Base-by-base conservation (phyloP, 2,797 vertebrate species). In the Dermochelys coriacea region DNA sequence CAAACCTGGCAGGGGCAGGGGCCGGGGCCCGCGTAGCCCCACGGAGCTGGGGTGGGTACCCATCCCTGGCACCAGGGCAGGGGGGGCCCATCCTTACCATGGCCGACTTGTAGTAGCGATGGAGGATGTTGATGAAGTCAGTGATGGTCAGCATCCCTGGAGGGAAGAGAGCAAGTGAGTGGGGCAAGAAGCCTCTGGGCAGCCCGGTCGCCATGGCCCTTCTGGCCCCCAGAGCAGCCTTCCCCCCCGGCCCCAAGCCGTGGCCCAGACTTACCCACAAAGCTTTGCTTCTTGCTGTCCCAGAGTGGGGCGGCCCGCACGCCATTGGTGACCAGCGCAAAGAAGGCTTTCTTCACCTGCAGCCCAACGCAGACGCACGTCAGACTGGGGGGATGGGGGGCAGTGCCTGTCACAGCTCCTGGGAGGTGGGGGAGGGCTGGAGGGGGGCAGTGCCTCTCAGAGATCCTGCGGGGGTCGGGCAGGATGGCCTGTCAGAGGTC, bases 121-220 rank as follows among this genome's bases (percentile, higher is more conserved):
- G 99, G 83, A 99, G 98, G 95, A 99, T 99, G 97, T 99, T 99
- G 97, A 99, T 99, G 97, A 99, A 99, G 98, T 99, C 99, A 41
- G 99, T 99, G 98, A 99, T 99, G 93, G 99, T 99, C 94, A 99
- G 98, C 99, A 99, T 99, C 84, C 99, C 99, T 99, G 97, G n/a
- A 91, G 85, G 78, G 4, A 12, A 1, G 8, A 59, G 50, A 2
- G 41, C 9, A 41, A n/a, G 75, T 87, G 25, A 82, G 50, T 0
- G 8, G 83, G 79, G 52, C 52, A 6, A 16, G 15, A 29, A 64
- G 41, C 16, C 61, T 2, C 0, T 11, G 41, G 29, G 37, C 57
- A 25, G 12, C 25, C 37, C 3, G 0, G 1, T 5, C 7, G n/a
- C 34, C 1, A 1, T 55, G 12, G 29, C 25, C 12, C 49, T 49